Base-by-base conservation (phyloP, 1,140 invertebrate genomes). In the Heliothis virescens region DNA sequence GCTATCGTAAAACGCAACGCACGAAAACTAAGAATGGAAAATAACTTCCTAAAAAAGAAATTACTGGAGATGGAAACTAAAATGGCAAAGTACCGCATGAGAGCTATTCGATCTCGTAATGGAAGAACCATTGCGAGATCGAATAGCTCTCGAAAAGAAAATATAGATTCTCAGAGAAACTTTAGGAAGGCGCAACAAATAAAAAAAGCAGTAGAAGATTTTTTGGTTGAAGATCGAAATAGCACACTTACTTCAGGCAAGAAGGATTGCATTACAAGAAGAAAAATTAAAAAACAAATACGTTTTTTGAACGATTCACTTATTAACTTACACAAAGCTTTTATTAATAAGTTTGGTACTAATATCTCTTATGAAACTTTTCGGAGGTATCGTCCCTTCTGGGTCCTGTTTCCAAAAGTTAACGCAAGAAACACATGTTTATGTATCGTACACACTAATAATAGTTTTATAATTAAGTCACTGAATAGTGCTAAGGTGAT, bases 281-380 rank as follows among this genome's bases (percentile, higher is more conserved):
- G 74, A n/a, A 82, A 82, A 59, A 29, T 78, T 1, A 84, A 84
- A 67, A 82, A 79, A 41, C 82, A 83, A 74, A 81, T 79, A 16
- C 41, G 82, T 1, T 73, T 81, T 59, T 50, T 81, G 48, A 83
- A 83, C 48, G 79, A 83, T 52, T 53, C 75, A 11, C 62, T 84
- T 1, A 55, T 81, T 1, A 79, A 74, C 34, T 63, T 83, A 47
- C 75, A 84, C 18, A 85, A 80, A 29, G 53, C 12, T 12, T 83
- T 82, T 82, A 16, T 72, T 1, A 79, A 79, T 53, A 79, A 73
- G 41, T 73, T 78, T 60, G 83, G 80, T 3, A 34, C 79, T 15
- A 48, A 18, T 29, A 82, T 84, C 52, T 82, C 80, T 0, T 84
- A 84, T 67, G 83, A 84, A 69, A 82, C 80, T 11, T 84, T 84